Conservation (phyloP, 2,113 vertebrate species). For the Amazona guildingii region DNA sequence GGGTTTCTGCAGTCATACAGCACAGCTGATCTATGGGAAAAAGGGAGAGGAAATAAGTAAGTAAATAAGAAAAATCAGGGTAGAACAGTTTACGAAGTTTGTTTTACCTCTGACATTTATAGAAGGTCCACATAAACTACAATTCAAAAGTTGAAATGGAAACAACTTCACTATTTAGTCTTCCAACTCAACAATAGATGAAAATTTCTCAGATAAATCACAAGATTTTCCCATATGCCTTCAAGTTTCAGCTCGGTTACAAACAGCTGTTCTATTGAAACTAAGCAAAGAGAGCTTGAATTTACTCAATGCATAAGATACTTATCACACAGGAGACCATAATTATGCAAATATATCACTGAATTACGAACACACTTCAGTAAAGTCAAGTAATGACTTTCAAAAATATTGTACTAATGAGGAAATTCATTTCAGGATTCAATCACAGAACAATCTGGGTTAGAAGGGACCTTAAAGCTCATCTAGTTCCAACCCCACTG, state of each 20-base stretch:
- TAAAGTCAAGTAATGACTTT: not conserved
- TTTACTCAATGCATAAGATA: not conserved
- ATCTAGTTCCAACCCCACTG: not conserved
- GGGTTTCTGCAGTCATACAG: constrained; percentile 94
- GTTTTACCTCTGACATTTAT: not conserved
- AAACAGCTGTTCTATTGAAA: not conserved
- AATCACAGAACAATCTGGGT: not conserved
- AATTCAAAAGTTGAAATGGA: not conserved
- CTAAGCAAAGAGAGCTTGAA: not conserved
- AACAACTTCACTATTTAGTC: not conserved
- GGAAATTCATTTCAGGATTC: not conserved
- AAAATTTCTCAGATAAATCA: not conserved
- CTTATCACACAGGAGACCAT: not conserved
- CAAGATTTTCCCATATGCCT: not conserved
- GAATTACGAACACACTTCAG: not conserved
- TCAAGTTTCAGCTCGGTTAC: not conserved
- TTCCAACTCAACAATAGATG: not conserved
- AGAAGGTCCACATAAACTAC: not conserved
- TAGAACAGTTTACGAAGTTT: not conserved
- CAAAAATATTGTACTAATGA: not conserved
- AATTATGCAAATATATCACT: constrained; percentile 19
- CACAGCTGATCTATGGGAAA: constrained; percentile 80
- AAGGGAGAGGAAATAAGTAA: not conserved
- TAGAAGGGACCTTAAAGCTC: not conserved
- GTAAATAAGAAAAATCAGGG: not conserved